Evolutionary conservation across 2,888 invertebrate genomes (phyloP).

Genomic region (Tetheella fluctuosa): DNA sequence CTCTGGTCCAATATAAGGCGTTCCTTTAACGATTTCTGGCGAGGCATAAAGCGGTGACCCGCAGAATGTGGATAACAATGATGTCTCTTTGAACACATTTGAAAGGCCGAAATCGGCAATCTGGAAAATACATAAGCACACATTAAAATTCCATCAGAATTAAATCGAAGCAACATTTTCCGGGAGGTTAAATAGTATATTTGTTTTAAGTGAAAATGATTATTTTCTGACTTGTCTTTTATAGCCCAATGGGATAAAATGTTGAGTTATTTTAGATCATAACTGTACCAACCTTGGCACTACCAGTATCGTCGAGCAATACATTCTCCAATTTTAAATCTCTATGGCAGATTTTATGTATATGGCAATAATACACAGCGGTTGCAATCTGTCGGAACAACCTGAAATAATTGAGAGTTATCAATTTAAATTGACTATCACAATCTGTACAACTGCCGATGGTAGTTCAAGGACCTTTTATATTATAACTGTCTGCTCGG

Average conservation of each 20-base stretch:
- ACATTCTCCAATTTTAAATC: slow-evolving; percentile 98
- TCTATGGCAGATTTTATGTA: slow-evolving; percentile 98
- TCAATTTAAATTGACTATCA: slow-evolving; percentile 10
- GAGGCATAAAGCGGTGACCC: slow-evolving; percentile 98
- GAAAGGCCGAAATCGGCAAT: slow-evolving; percentile 99
- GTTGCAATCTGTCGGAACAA: slow-evolving; percentile 98
- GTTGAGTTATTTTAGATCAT: background rate
- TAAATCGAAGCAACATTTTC: no score
- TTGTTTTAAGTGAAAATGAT: no score
- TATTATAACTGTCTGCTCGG: background rate
- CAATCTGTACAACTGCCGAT: background rate
- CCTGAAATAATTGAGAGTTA: slow-evolving; percentile 67
- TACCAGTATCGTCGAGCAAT: slow-evolving; percentile 94
- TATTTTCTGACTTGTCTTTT: no score
- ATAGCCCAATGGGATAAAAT: background rate
- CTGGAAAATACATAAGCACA: slow-evolving; percentile 68
- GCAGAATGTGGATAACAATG: slow-evolving; percentile 95
- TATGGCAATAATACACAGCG: slow-evolving; percentile 98
- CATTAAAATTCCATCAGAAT: no score
- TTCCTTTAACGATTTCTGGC: slow-evolving; percentile 98
- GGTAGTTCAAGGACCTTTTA: background rate
- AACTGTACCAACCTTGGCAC: slow-evolving; percentile 91
- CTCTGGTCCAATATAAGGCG: slow-evolving; percentile 98
- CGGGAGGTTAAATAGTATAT: no score
- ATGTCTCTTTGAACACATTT: slow-evolving; percentile 96